Evolutionary conservation across 2,113 vertebrate species (phyloP).

Genomic region (Sceloporus tristichus): DNA sequence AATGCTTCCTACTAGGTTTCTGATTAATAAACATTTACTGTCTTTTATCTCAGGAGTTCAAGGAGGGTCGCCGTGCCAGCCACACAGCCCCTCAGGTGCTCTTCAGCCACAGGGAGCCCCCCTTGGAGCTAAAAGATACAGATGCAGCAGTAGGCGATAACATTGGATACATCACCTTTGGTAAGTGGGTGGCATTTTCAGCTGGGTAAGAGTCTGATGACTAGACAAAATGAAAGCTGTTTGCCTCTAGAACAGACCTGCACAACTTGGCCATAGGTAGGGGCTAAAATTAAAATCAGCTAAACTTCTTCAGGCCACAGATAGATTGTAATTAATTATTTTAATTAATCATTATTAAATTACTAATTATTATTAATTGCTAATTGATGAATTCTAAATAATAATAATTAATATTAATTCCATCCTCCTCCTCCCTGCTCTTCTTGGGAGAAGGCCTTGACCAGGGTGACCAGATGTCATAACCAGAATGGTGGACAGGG

Average conservation of each 20-base stretch:
- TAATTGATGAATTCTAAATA: too few species aligned
- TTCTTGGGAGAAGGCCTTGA: too few species aligned
- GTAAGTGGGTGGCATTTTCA: conserved; percentile 72
- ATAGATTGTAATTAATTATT: too few species aligned
- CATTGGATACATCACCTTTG: conserved; percentile 99
- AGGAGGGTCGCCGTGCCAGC: conserved; percentile 96
- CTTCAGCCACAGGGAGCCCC: conserved; percentile 97
- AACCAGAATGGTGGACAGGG: too few species aligned
- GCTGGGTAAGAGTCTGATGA: neutral
- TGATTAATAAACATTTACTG: conserved; percentile 47
- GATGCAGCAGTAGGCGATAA: conserved; percentile 96
- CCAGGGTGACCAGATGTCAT: too few species aligned
- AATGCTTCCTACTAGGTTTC: neutral
- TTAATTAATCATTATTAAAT: too few species aligned
- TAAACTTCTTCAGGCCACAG: too few species aligned
- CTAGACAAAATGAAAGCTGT: neutral
- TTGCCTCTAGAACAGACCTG: neutral
- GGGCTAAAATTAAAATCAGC: too few species aligned
- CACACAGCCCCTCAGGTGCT: conserved; percentile 99
- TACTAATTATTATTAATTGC: too few species aligned
- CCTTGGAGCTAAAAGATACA: conserved; percentile 96
- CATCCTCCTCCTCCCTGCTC: too few species aligned
- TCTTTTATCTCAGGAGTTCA: conserved; percentile 88
- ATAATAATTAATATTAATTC: too few species aligned
- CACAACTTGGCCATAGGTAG: too few species aligned